These are phyloP conservation scores for Drosophila pseudotakahashii DNA, from an alignment of 2,888 invertebrate species.

Conservation along the genomic window DNA sequence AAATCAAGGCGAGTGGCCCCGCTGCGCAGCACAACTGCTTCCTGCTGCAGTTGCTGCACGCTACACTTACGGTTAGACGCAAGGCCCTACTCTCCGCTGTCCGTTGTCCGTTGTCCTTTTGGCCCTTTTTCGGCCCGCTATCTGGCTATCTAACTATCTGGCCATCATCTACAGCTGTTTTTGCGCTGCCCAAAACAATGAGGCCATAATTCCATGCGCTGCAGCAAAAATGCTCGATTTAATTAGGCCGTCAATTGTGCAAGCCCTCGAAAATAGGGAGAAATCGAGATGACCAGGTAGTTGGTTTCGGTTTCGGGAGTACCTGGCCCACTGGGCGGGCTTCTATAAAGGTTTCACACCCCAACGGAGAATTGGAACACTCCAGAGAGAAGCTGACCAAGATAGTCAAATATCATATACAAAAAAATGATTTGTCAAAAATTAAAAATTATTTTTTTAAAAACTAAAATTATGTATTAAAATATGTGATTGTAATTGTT, in stretches of 20 bases:
- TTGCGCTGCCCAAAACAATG: conserved; percentile 57
- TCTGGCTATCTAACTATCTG: conserved; percentile 1
- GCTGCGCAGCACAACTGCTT: conserved; percentile 68
- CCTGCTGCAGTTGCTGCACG: conserved; percentile 23
- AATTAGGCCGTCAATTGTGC: conserved; percentile 75
- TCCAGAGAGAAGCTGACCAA: no score
- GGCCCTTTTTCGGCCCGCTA: background rate
- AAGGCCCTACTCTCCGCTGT: background rate
- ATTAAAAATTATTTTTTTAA: no score
- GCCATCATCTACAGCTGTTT: conserved; percentile 60
- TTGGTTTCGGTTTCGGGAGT: background rate
- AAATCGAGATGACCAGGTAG: background rate
- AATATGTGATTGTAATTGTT: no score
- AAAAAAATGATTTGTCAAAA: no score
- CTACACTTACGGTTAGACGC: conserved; percentile 13
- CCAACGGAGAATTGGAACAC: no score
- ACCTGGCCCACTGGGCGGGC: conserved; percentile 1
- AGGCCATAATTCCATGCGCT: conserved; percentile 62
- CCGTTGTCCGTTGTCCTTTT: background rate
- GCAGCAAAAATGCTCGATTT: conserved; percentile 55
- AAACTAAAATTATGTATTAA: no score
- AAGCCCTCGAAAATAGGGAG: conserved; percentile 19
- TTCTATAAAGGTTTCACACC: background rate
- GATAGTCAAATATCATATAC: no score
- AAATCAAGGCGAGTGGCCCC: conserved; percentile 71